Base-by-base conservation (phyloP, 2,888 invertebrate genomes). In the Euzophera pinguis region DNA sequence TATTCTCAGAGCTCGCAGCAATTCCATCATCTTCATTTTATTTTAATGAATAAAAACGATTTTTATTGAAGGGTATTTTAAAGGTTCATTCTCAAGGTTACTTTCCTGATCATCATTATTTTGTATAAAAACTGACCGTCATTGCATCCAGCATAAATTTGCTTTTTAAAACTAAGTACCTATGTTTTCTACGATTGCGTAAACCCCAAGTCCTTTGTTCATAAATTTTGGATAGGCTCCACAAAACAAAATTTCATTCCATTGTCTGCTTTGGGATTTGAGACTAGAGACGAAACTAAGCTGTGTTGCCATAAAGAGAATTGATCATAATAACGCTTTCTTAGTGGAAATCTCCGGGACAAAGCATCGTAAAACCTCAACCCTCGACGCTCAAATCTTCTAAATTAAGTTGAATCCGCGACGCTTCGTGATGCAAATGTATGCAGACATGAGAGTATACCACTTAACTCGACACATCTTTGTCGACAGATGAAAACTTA, bases 371-470 rank as follows among this genome's bases (percentile, higher is more conserved):
- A 47, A 22, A 48, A 47, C 56, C 57, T 52, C 55, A 47, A 54
- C 53, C 32, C 32, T 32, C 32, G 32, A 2, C 22, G 32, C 32
- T 38, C 12, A 57, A 56, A 58, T 58, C 58, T 58, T 55, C 53
- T 53, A 53, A 60, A 60, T 60, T 55, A 60, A 60, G 60, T 60
- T 55, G 56, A 47, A 50, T 54, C 53, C 54, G 54, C 52, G 38
- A 41, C 54, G 39, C 51, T 47, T 49, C 54, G 52, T 52, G 53
- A 60, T 60, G 58, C 60, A 58, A 58, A 58, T 56, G 56, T 56
- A 56, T 58, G 56, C 58, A 54, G 50, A 56, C 42, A 27, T 12
- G 43, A 13, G 29, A 43, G 27, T 43, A 12, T 43, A 0, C 27
- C 43, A 43, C 29, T 43, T 43, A 43, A 7, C 43, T 48, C 27